Base-by-base conservation (phyloP, 2,797 vertebrate genomes). In the Sebastes trivittatus region DNA sequence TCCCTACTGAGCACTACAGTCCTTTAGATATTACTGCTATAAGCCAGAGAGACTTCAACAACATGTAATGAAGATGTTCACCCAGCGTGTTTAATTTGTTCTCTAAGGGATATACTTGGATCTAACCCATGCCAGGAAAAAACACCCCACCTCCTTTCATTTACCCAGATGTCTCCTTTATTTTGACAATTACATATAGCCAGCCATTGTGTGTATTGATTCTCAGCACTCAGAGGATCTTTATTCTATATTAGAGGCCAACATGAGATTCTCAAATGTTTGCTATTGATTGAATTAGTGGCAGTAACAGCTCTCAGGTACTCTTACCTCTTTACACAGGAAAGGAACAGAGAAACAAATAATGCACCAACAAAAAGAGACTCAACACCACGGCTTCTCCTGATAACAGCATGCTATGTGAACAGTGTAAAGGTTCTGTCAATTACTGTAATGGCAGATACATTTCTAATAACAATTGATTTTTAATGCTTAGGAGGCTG, bases 211-310 rank as follows among this genome's bases (percentile, higher is more conserved):
- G 29, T 9, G 10, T 36, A 72, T 76, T n/a, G 76, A 87, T 81
- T 52, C 23, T 20, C 46, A 32, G 71, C 82, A 80, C 70, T 86
- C 38, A 84, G 32, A 73, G 18, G 66, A 69, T 64, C 7, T 29
- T 71, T 34, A 42, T 55, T 59, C 66, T 75, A 68, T 66, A 36
- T 71, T 25, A n/a, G 55, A 64, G n/a, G 49, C 30, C 22, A 72
- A 72, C 59, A 75, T 62, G 29, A 69, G 59, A 67, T 30, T 66
- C 72, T 81, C 69, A 77, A 60, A 66, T 68, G 52, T 29, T 27
- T 36, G 9, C 30, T 54, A 74, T 67, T 75, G 77, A 84, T 81
- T 3, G 4, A 38, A 18, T 70, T 30, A 56, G 29, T 20, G 27
- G 20, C 58, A 38, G 36, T 38, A 36, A 69, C 4, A 55, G 56